Percentiles rank a stretch among this genome's conserved stretches.
Evolutionary conservation across 2,113 vertebrate species (phyloP).

Genomic region (Oreochromis spilurus): DNA sequence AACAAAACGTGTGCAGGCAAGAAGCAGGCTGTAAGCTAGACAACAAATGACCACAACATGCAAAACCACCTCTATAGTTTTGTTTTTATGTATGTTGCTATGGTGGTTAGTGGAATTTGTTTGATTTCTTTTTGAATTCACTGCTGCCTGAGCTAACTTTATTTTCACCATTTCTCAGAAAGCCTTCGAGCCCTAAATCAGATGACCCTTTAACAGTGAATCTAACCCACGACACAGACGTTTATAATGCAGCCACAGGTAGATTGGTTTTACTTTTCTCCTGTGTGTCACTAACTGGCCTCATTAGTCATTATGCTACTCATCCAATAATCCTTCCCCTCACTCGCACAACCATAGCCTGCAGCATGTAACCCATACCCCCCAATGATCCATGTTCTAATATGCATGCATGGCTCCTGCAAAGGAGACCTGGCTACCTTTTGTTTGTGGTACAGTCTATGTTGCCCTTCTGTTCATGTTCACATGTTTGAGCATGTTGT

Average conservation of each 20-base stretch:
- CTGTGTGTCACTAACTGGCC: conserved; percentile 1
- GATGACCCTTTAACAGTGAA: conserved; percentile 69
- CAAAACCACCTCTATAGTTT: not conserved
- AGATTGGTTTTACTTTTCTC: conserved; percentile 41
- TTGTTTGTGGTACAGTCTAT: not conserved
- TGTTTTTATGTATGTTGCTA: not conserved
- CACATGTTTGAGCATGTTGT: not conserved
- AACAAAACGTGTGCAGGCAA: not conserved
- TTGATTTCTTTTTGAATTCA: not conserved
- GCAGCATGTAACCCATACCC: not conserved
- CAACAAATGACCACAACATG: not conserved
- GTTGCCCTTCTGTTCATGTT: not conserved
- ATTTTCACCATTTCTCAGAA: conserved; percentile 73
- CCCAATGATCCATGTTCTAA: not conserved
- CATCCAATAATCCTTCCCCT: not conserved
- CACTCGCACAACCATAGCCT: not conserved
- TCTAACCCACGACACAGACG: conserved; percentile 56
- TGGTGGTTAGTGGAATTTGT: not conserved
- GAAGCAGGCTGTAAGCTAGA: not conserved
- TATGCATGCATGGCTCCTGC: conserved; percentile 21
- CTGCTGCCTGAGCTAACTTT: conserved; percentile 45
- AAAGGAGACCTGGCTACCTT: not conserved
- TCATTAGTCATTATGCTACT: not conserved
- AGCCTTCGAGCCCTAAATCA: conserved; percentile 74
- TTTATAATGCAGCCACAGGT: conserved; percentile 65